phyloP scores from a whole-genome alignment of 1,140 invertebrate genomes.

The Trichonephila inaurata region DNA sequence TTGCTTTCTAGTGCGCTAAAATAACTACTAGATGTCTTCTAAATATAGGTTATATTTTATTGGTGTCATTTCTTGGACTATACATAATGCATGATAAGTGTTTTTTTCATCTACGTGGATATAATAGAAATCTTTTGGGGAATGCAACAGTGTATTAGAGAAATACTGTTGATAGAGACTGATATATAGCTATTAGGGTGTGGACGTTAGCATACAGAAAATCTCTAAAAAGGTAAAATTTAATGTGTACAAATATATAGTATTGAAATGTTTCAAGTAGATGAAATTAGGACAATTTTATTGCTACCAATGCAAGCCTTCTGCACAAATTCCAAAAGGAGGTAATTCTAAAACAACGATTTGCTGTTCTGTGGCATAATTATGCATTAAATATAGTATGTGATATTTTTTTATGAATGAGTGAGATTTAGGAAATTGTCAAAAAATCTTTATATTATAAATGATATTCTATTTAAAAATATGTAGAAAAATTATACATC shows the following conservation, averaged over 20 bases:
- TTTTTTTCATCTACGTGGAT: constrained; percentile 20
- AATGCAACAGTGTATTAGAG: neutral
- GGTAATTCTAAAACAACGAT: constrained; percentile 61
- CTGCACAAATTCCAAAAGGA: constrained; percentile 59
- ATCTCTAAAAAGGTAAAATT: neutral
- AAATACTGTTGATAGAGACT: constrained; percentile 29
- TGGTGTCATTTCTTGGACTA: constrained; percentile 1
- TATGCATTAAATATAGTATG: constrained; percentile 53
- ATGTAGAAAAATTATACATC: neutral
- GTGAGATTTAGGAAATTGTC: constrained; percentile 5
- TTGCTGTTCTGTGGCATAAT: constrained; percentile 40
- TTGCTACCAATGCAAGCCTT: constrained; percentile 6
- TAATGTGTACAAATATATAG: constrained; percentile 44
- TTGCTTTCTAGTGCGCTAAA: constrained; percentile 22
- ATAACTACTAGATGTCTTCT: neutral
- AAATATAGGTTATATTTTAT: constrained; percentile 42
- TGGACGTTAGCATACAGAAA: constrained; percentile 45
- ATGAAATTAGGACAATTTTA: constrained; percentile 20
- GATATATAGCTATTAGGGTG: constrained; percentile 22
- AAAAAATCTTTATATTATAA: constrained; percentile 20
- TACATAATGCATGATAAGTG: constrained; percentile 53
- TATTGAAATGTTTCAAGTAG: constrained; percentile 26
- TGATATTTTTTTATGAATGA: constrained; percentile 55
- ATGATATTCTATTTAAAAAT: neutral
- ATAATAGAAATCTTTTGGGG: neutral